Base-by-base conservation (phyloP, 1,140 invertebrate species). In the Lysiphlebus fabarum region DNA sequence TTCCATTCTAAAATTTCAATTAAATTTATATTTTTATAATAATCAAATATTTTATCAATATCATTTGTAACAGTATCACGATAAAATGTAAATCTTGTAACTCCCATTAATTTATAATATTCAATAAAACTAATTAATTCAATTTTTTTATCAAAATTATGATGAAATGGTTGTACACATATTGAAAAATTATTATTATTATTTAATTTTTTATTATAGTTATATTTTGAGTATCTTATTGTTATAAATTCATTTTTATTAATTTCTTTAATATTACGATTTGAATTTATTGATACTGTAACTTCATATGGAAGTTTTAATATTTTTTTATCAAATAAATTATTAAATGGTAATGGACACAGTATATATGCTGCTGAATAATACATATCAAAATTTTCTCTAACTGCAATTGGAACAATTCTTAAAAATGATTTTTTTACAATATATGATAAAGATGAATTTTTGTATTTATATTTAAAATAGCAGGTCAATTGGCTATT, bases 101-200 rank as follows among this genome's bases (percentile, higher is more conserved):
- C 85, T 0, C 87, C 87, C 61, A 89, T 78, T 41, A 88, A 62
- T 0, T 78, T 70, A 68, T 88, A 87, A 58, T 88, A 77, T 70
- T 89, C 87, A 36, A 89, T 75, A 70, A 87, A 87, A 70, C 88
- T 85, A 7, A 87, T 77, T 45, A 89, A 71, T 36, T 85, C 80
- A 11, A 72, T 45, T 2, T 69, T 69, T 44, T 77, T 69, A 54
- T 84, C 81, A 71, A 85, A 88, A 45, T 82, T 74, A 64, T 83
- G 83, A 71, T 88, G 86, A 47, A 89, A 63, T 0, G 87, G 86
- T 47, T 86, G 85, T 0, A 88, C 81, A 67, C 87, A 89, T 3
- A 87, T 82, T 0, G 85, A 82, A 38, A 26, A 88, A 79, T 12
- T 71, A 69, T 45, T 49, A 36, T 41, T 34, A 5, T 61, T 54